Percentiles rank a stretch among this genome's conserved stretches.
phyloP scores from a whole-genome alignment of 2,113 vertebrate genomes.

The Irena cyanogastra region DNA sequence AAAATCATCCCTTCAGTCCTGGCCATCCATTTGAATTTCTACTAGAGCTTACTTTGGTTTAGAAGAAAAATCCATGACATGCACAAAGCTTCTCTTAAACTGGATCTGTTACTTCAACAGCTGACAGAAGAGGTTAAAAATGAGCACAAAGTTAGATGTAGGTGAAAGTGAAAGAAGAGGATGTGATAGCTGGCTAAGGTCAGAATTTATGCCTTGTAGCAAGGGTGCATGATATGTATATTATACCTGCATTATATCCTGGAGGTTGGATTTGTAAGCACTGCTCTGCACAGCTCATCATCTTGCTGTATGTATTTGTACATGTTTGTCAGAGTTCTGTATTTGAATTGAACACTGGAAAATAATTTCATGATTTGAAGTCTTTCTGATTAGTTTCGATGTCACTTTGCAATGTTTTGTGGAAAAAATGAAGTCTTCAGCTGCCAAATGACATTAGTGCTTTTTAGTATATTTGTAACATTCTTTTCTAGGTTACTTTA shows the following conservation, averaged over 20 bases:
- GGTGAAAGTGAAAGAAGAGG: not conserved
- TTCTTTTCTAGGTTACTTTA: not conserved
- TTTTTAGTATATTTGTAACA: not conserved
- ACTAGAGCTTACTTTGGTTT: conserved; percentile 27
- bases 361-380: not conserved
- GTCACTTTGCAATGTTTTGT: not conserved
- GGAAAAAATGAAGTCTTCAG: not conserved
- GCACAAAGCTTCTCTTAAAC: conserved; percentile 9
- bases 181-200: not conserved
- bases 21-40: conserved; percentile 39
- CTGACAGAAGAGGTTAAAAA: not conserved
- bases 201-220: not conserved
- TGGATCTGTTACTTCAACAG: not conserved
- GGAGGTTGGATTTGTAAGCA: not conserved
- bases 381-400: not conserved
- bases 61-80: not conserved
- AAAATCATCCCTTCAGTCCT: conserved; percentile 58
- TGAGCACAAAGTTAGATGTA: not conserved
- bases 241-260: not conserved
- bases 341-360: not conserved
- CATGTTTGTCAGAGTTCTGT: not conserved
- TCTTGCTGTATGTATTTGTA: not conserved
- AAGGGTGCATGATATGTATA: accelerated
- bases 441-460: not conserved
- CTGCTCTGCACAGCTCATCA: not conserved